Conservation (phyloP, 2,797 vertebrate genomes). For the Falco biarmicus region DNA sequence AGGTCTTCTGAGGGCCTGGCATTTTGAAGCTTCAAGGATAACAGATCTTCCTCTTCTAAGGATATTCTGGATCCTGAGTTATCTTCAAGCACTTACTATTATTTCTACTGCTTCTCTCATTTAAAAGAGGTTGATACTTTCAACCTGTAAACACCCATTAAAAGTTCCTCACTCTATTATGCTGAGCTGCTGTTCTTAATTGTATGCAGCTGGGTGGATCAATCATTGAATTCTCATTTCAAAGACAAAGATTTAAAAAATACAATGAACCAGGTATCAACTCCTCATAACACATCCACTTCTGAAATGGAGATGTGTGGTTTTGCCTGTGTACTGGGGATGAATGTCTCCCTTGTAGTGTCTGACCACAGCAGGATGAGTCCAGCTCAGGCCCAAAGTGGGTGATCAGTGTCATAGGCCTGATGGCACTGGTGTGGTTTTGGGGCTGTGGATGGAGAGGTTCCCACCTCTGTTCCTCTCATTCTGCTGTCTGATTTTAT, state of each 20-base stretch:
- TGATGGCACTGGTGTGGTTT: neutral
- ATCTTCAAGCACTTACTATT: slow-evolving; percentile 69
- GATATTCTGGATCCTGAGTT: slow-evolving; percentile 66
- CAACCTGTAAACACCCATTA: slow-evolving; percentile 79
- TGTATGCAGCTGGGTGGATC: slow-evolving; percentile 74
- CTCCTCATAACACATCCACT: slow-evolving; percentile 37
- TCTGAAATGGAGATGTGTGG: slow-evolving; percentile 11
- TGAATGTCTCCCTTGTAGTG: neutral
- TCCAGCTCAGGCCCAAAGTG: neutral
- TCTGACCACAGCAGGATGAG: slow-evolving; percentile 1
- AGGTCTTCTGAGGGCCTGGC: slow-evolving; percentile 20
- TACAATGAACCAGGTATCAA: slow-evolving; percentile 53
- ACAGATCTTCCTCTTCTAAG: slow-evolving; percentile 60
- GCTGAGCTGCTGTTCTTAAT: slow-evolving; percentile 74
- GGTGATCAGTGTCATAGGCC: neutral
- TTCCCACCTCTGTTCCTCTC: neutral
- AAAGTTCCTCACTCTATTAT: slow-evolving; percentile 76
- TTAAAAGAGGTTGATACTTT: slow-evolving; percentile 72
- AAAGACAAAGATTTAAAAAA: slow-evolving; percentile 73
- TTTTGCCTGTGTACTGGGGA: neutral
- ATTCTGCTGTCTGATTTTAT: neutral
- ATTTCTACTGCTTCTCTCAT: slow-evolving; percentile 72
- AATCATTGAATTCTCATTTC: slow-evolving; percentile 71
- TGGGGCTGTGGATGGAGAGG: neutral
- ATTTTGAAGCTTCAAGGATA: slow-evolving; percentile 59